Conservation (phyloP, 2,113 vertebrate species). For the Fulmarus glacialis region DNA sequence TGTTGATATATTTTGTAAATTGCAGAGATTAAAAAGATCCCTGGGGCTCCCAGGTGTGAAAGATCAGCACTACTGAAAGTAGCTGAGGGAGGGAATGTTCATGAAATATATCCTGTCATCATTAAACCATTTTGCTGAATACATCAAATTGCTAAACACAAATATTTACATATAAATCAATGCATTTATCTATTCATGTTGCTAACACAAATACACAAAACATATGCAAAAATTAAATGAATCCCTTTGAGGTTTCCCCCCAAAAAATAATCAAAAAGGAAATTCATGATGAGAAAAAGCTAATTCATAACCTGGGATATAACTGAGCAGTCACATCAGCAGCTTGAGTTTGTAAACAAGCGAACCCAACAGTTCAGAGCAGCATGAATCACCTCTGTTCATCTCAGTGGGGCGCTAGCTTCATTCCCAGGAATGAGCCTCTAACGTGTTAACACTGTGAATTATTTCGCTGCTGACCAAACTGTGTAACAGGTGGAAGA, state of each 20-base stretch:
- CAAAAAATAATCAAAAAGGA: background rate
- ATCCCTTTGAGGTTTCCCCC: background rate
- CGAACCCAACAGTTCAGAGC: background rate
- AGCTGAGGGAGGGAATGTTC: background rate
- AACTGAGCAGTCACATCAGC: background rate
- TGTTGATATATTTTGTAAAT: constrained; percentile 2
- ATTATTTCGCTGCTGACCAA: background rate
- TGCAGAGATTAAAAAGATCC: constrained; percentile 4
- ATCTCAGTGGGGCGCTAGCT: background rate
- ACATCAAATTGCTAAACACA: background rate
- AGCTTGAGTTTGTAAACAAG: background rate
- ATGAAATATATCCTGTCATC: background rate
- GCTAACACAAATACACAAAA: background rate
- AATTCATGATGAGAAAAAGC: background rate
- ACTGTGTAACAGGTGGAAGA: accelerated
- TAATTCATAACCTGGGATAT: background rate
- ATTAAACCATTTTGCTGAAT: constrained; percentile 26
- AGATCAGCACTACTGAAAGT: background rate
- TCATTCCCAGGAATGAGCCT: background rate
- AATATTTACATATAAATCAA: constrained; percentile 33
- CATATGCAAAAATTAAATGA: background rate
- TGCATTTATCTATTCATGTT: background rate
- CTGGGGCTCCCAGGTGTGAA: constrained; percentile 18
- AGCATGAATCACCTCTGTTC: background rate
- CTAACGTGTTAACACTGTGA: accelerated